Percentiles rank a stretch among this genome's conserved stretches.
phyloP scores from a whole-genome alignment of 2,113 vertebrate species.

The Glaucomys volans region DNA sequence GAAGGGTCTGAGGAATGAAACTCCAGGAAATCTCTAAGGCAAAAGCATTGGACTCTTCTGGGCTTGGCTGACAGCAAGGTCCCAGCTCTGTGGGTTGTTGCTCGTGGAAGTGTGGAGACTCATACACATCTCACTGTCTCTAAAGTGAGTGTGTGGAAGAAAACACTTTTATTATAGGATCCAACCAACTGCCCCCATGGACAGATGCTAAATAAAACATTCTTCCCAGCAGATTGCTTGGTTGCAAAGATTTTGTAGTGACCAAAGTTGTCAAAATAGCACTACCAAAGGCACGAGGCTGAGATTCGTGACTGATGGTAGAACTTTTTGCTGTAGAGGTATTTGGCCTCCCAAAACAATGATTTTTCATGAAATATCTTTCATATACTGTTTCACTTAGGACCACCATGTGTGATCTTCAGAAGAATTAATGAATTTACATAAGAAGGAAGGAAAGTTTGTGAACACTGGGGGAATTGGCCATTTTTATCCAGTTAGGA shows the following conservation, averaged over 20 bases:
- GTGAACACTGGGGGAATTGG: neutral
- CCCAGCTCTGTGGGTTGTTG: neutral
- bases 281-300: neutral
- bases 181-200: neutral
- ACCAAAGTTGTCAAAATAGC: neutral
- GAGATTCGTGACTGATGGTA: neutral
- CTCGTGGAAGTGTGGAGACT: neutral
- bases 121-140: neutral
- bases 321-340: neutral
- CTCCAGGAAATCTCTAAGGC: neutral
- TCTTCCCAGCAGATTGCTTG: neutral
- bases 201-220: neutral
- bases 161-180: neutral
- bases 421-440: neutral
- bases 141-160: neutral
- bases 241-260: neutral
- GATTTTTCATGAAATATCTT: neutral
- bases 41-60: neutral
- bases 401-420: neutral
- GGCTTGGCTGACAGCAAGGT: neutral
- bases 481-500: neutral
- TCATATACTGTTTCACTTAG: neutral
- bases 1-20: neutral
- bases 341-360: neutral
- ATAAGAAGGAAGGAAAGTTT: neutral